Base-by-base conservation (phyloP, 2,888 invertebrate species). In the Phaonia tiefii region DNA sequence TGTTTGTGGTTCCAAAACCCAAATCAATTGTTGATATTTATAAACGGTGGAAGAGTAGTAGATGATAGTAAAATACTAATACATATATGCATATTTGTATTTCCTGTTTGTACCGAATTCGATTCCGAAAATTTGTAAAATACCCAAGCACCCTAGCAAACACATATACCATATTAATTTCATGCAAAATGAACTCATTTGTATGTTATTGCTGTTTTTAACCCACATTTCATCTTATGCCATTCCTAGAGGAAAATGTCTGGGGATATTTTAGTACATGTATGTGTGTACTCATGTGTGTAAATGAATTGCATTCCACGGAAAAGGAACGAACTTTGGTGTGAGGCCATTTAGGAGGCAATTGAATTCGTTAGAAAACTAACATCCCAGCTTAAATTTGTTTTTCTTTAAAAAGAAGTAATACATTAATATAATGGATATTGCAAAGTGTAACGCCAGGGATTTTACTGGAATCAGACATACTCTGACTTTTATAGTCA, bases 171-270 rank as follows among this genome's bases (percentile, higher is more conserved):
- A 8, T 31, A 31, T 8, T 5, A 3, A 31, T 31, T 54, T 25
- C 3, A 13, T 13, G 25, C 10, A 13, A 3, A 13, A 13, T 13
- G 54, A 22, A 22, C 22, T 54, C 54, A 54, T 54, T 54, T 22
- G 22, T 11, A 54, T 25, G 54, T 25, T 54, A 10, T 5, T 49
- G 49, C 20, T 49, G 49, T 20, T 49, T 49, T 49, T 54, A 54
- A 54, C 54, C 22, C 54, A 54, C 22, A 54, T 54, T 54, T 54
- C 54, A 20, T 54, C 3, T 20, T 3, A 20, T 51, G 20, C 22
- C 5, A 17, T 51, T 54, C 22, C 17, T 7, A 22, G 25, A 13
- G 11, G 22, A 3, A 49, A 8, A 25, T 22, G 22, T 25, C 51
- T 22, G 7, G 51, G 22, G 51, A 51, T 17, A 11, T 54, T 1